Conservation (phyloP, 2,888 invertebrate species). For the Drosophila putrida region DNA sequence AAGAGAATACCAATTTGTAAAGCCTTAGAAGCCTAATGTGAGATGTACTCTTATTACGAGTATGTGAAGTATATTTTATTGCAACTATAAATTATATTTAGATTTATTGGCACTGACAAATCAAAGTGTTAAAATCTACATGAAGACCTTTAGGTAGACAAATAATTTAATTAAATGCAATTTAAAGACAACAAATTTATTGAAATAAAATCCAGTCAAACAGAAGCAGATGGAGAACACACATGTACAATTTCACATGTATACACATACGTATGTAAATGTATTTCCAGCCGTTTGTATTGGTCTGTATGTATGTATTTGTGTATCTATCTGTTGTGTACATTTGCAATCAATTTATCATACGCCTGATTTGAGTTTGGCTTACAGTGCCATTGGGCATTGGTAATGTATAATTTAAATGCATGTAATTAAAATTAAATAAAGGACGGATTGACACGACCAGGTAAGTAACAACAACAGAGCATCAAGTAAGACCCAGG, state of each 20-base stretch:
- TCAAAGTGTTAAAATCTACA: conserved; percentile 27
- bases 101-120: conserved; percentile 17
- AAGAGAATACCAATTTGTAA: conserved; percentile 9
- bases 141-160: conserved; percentile 24
- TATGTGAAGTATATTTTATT: not conserved
- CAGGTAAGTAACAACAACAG: conserved; percentile 22
- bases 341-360: conserved; percentile 72
- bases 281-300: not conserved
- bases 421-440: conserved; percentile 64
- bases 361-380: conserved; percentile 62
- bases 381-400: conserved; percentile 28
- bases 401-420: conserved; percentile 49
- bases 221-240: not conserved
- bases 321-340: conserved; percentile 26
- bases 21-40: conserved; percentile 1
- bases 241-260: not conserved
- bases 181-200: conserved; percentile 51
- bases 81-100: conserved; percentile 20
- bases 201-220: conserved; percentile 23
- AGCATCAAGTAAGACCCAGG: not conserved
- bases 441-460: conserved; percentile 35
- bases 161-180: conserved; percentile 55
- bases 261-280: not conserved
- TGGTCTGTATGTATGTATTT: conserved; percentile 8
- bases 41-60: not conserved